Evolutionary conservation across 2,888 invertebrate species (phyloP).

Genomic region (Exephanes ischioxanthus): DNA sequence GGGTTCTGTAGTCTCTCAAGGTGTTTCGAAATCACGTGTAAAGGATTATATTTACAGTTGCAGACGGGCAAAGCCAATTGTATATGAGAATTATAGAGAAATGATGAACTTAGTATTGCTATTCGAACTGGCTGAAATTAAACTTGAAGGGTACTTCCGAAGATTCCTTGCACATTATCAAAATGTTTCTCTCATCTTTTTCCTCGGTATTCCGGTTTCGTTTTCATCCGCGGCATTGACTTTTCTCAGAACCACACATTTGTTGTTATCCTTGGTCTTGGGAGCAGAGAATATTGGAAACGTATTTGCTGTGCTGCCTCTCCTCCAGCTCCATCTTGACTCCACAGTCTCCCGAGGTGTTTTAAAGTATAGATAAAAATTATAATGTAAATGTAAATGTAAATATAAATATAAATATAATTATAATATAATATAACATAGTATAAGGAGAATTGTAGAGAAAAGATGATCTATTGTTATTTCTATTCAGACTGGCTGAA

Average conservation of each 20-base stretch:
- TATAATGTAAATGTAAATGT: too few relatives aligned
- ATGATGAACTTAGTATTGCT: slow-evolving; percentile 74
- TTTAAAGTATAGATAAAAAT: slow-evolving; percentile 78
- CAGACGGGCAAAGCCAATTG: background rate
- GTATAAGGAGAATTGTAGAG: slow-evolving; percentile 32
- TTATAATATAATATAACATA: too few relatives aligned
- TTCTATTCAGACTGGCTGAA: slow-evolving; percentile 83
- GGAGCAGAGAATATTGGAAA: slow-evolving; percentile 65
- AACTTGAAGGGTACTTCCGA: slow-evolving; percentile 85
- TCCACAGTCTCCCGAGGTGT: slow-evolving; percentile 93
- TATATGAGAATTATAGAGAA: slow-evolving; percentile 40
- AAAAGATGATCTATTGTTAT: slow-evolving; percentile 38
- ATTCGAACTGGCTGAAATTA: slow-evolving; percentile 83
- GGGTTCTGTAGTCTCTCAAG: background rate
- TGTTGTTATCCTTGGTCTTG: slow-evolving; percentile 83
- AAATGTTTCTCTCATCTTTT: slow-evolving; percentile 47
- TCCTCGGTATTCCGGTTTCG: slow-evolving; percentile 15
- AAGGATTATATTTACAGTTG: background rate
- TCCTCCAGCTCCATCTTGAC: slow-evolving; percentile 93
- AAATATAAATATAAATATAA: too few relatives aligned
- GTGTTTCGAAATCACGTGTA: background rate
- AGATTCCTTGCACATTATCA: slow-evolving; percentile 53
- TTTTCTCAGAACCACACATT: slow-evolving; percentile 90
- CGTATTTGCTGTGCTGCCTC: slow-evolving; percentile 86
- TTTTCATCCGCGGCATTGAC: slow-evolving; percentile 77